Base-by-base conservation (phyloP, 2,113 vertebrate genomes). In the Planiliza haematocheilus region DNA sequence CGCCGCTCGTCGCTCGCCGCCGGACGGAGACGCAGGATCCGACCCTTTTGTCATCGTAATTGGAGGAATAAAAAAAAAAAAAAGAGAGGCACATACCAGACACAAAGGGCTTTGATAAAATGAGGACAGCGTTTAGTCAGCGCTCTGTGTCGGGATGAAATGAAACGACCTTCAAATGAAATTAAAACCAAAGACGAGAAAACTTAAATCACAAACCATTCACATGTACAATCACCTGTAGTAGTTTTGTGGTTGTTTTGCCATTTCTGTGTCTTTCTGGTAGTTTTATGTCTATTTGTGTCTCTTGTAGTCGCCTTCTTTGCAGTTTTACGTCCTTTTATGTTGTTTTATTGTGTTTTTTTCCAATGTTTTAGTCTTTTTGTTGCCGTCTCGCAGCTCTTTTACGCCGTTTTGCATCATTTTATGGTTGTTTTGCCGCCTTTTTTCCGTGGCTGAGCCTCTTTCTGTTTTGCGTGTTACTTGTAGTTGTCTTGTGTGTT, bases 51-150 rank as follows among this genome's bases (percentile, higher is more conserved):
- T 84, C 18, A 5, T 64, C n/a, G 48, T 75, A 84, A 85, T 69
- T 86, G 68, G 74, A 77, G 38, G 72, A 77, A 69, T 75, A 53
- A 61, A 70, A 38, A 50, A n/a, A 45, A 14, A 45, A 14, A n/a
- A 45, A 74, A 58, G 62, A n/a, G n/a, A n/a, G n/a, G 70, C 20
- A 34, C 57, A 20, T 45, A 51, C 9, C 82, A 55, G 70, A 86
- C 82, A 82, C 67, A 84, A 80, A 59, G 53, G 70, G 67, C 38
- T 79, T 82, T 88, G 79, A 88, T 77, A 48, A 72, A 78, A 84
- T 7, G 48, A 38, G 86, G 79, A 74, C 87, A 66, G 20, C 14
- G 57, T 58, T 68, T 59, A 55, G 37, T 66, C 49, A 3, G 14
- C 41, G 50, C 59, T 34, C 56, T 53, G 42, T 70, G 42, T 20